Evolutionary conservation across 53 echinoderm and acorn worm species (phyloP).

Genomic region (Holothuria scabra): DNA sequence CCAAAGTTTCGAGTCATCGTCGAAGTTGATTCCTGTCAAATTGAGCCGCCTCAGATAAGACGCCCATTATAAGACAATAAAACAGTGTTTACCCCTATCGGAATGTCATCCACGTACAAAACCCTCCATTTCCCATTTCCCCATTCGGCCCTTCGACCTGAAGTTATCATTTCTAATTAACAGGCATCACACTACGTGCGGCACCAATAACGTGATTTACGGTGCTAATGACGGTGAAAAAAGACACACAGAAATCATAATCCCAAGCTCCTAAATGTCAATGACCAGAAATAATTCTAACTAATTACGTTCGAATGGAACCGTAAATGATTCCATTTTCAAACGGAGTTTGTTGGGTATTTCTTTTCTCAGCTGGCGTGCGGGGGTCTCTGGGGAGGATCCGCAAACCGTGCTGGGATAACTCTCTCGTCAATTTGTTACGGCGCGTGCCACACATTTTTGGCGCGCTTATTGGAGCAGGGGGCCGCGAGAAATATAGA

Average conservation of each 20-base stretch:
- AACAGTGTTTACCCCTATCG: too few species aligned
- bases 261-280: slow-evolving; percentile 7
- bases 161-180: slow-evolving; percentile 14
- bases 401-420: slow-evolving; percentile 37
- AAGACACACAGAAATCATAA: slow-evolving; percentile 22
- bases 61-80: too few species aligned
- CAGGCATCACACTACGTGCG: background rate
- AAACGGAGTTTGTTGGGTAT: background rate
- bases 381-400: background rate
- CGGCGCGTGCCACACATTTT: slow-evolving; percentile 34
- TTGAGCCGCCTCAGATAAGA: too few species aligned
- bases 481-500: background rate
- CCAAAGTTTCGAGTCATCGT: too few species aligned
- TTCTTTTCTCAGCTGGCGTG: slow-evolving; percentile 32
- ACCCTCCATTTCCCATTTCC: too few species aligned
- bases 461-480: slow-evolving; percentile 32
- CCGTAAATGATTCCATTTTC: background rate
- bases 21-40: too few species aligned
- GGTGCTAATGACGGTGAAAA: background rate
- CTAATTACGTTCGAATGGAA: slow-evolving; percentile 41
- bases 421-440: slow-evolving; percentile 34
- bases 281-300: slow-evolving; percentile 41
- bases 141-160: too few species aligned
- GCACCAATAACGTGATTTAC: slow-evolving; percentile 26
- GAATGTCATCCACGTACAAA: too few species aligned